Conservation (phyloP, 2,888 invertebrate species). For the Aphelenchoides bicaudatus region DNA sequence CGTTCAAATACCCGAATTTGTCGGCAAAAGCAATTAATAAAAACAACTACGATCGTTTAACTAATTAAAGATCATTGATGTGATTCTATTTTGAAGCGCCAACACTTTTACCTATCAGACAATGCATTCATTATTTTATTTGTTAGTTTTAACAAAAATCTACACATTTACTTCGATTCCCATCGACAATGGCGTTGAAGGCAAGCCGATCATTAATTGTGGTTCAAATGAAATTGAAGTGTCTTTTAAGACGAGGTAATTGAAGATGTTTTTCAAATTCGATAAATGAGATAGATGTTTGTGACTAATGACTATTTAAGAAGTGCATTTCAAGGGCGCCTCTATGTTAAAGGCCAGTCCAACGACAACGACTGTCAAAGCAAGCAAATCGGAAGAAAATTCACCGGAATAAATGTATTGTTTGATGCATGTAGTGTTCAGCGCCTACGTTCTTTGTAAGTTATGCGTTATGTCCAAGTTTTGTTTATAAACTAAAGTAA, state of each 20-base stretch:
- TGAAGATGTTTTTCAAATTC: too few species aligned
- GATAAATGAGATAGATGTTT: too few species aligned
- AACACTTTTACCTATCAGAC: too few species aligned
- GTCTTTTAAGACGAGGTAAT: slow-evolving; percentile 34
- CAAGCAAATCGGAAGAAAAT: slow-evolving; percentile 31
- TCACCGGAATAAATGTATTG: slow-evolving; percentile 33
- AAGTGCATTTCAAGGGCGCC: slow-evolving; percentile 32
- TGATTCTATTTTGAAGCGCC: too few species aligned
- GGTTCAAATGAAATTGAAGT: slow-evolving; percentile 28
- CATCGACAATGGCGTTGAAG: slow-evolving; percentile 52
- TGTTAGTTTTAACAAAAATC: too few species aligned
- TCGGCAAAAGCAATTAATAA: too few species aligned
- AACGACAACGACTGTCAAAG: slow-evolving; percentile 38
- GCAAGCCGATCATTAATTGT: slow-evolving; percentile 47
- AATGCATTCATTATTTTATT: too few species aligned
- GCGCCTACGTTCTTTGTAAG: slow-evolving; percentile 32
- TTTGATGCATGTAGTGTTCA: slow-evolving; percentile 33
- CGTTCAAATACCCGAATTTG: too few species aligned
- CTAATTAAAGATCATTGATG: too few species aligned
- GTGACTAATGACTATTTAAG: slow-evolving; percentile 21
- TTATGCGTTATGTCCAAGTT: not conserved
- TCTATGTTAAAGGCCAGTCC: slow-evolving; percentile 44
- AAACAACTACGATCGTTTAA: too few species aligned
- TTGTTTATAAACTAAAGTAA: not conserved
- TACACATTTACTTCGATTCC: too few species aligned